A percentile compares a stretch with the other conserved stretches of the same genome.
phyloP scores from a whole-genome alignment of 2,888 invertebrate genomes.

The Spialia ferax region DNA sequence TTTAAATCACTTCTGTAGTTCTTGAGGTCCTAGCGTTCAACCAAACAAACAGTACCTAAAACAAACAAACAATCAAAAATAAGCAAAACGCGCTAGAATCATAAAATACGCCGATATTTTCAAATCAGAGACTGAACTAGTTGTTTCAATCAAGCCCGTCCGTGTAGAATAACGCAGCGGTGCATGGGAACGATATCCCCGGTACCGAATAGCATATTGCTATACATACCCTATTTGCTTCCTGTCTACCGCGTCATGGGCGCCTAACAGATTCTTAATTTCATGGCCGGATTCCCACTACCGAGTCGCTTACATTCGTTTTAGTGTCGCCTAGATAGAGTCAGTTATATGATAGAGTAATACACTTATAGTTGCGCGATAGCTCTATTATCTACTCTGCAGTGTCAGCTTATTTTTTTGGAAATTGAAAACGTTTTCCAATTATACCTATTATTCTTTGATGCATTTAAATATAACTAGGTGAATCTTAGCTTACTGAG shows the following conservation, averaged over 20 bases:
- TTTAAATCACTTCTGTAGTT: too few relatives aligned
- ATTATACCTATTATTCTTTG: too few relatives aligned
- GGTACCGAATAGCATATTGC: slow-evolving; percentile 54
- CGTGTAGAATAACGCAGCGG: slow-evolving; percentile 1
- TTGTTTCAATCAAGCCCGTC: slow-evolving; percentile 4
- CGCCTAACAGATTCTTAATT: slow-evolving; percentile 73
- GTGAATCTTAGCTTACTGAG: too few relatives aligned
- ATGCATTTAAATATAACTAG: too few relatives aligned
- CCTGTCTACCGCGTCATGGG: slow-evolving; percentile 62
- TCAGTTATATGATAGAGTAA: neutral
- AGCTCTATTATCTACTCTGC: too few relatives aligned
- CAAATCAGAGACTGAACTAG: neutral
- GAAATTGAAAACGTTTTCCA: too few relatives aligned
- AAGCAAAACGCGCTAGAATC: neutral
- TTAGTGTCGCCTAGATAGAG: slow-evolving; percentile 22
- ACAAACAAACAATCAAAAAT: too few relatives aligned
- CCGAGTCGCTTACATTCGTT: slow-evolving; percentile 27
- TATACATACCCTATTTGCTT: slow-evolving; percentile 65
- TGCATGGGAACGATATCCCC: slow-evolving; percentile 3
- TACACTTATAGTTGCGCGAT: too few relatives aligned
- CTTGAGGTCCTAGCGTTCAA: too few relatives aligned
- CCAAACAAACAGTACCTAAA: too few relatives aligned
- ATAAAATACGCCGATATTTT: neutral
- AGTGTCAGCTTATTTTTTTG: too few relatives aligned
- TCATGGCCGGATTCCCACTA: slow-evolving; percentile 66